Conservation (phyloP, 1,140 invertebrate genomes). For the Drosophila kohkoa region DNA sequence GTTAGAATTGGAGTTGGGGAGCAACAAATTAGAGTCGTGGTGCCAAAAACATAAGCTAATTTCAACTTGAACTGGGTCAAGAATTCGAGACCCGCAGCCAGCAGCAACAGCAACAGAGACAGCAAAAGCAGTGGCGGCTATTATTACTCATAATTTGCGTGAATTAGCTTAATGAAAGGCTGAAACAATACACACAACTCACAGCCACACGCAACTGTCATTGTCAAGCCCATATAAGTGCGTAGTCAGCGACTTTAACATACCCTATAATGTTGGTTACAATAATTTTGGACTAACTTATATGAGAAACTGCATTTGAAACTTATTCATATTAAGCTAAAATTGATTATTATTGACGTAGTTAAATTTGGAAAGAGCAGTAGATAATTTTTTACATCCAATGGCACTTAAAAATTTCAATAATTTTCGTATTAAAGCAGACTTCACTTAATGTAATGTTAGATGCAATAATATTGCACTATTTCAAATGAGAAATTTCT, state of each 20-base stretch:
- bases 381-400: too few relatives aligned
- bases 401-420: too few relatives aligned
- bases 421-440: too few relatives aligned
- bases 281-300: too few relatives aligned
- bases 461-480: too few relatives aligned
- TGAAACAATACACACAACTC: slow-evolving; percentile 17
- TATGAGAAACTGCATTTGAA: too few relatives aligned
- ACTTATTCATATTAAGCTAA: too few relatives aligned
- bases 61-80: slow-evolving; percentile 74
- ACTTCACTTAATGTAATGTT: too few relatives aligned
- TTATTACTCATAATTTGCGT: slow-evolving; percentile 78
- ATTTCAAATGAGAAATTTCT: too few relatives aligned
- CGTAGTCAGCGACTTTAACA: background rate
- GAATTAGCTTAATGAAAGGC: slow-evolving; percentile 77
- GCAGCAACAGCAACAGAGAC: background rate
- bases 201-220: slow-evolving; percentile 20
- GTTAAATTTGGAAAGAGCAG: too few relatives aligned
- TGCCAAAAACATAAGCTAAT: slow-evolving; percentile 67
- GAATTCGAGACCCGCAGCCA: slow-evolving; percentile 51
- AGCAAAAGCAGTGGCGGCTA: slow-evolving; percentile 19
- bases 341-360: too few relatives aligned
- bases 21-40: slow-evolving; percentile 35
- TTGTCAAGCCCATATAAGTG: slow-evolving; percentile 12
- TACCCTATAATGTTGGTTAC: slow-evolving; percentile 15
- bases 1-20: slow-evolving; percentile 9